Conservation (phyloP, 2,797 vertebrate genomes). For the Crypturellus tataupa region DNA sequence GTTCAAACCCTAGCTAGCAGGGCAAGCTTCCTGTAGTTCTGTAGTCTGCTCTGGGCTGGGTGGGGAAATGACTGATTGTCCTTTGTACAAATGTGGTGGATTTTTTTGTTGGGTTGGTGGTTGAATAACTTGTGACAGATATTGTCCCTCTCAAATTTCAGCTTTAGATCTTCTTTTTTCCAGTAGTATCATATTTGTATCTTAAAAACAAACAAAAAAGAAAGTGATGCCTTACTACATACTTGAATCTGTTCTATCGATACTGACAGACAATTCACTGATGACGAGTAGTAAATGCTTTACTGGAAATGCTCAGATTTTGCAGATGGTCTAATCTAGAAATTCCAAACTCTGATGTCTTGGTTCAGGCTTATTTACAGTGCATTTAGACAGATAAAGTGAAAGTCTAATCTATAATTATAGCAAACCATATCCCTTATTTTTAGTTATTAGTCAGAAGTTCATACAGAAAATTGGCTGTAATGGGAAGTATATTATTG, state of each 20-base stretch:
- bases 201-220: not conserved
- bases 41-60: not conserved
- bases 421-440: not conserved
- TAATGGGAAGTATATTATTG: not conserved
- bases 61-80: not conserved
- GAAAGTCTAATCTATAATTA: not conserved
- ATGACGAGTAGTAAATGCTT: not conserved
- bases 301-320: not conserved
- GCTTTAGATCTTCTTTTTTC: not conserved
- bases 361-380: not conserved
- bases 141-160: not conserved
- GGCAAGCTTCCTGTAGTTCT: not conserved
- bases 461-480: not conserved
- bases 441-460: not conserved
- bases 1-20: not conserved
- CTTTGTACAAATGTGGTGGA: not conserved
- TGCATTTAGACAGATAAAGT: not conserved
- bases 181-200: not conserved
- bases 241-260: not conserved
- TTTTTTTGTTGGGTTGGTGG: not conserved
- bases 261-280: not conserved
- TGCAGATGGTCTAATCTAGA: not conserved
- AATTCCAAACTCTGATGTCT: not conserved
- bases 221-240: not conserved
- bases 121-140: not conserved